Evolutionary conservation across 2,113 vertebrate genomes (phyloP), one percentile per base, ranked within the genome.

Genomic region (Agelaius phoeniceus): DNA sequence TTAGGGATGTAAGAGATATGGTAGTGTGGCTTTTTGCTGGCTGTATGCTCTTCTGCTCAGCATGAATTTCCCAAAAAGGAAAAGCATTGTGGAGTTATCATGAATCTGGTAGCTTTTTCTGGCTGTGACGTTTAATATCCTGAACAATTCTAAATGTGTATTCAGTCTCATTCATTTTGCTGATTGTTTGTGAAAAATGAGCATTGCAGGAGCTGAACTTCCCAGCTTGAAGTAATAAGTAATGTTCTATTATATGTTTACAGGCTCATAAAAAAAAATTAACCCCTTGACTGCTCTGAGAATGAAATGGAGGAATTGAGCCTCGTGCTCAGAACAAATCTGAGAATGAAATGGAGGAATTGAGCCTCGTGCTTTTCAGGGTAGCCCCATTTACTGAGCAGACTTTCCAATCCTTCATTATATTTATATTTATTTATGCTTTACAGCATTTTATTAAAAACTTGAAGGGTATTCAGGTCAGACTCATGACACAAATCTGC

Each of bases 131-230:
- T 87, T 82, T 81, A 73, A 75, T 63, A 76, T n/a, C 22, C n/a
- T 22, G 4, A 73, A 57, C 28, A 87, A 73, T 37, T 49, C 49
- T 87, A 74, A 66, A 58, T 49, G 12, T 63, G 22, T 57, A 41
- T 87, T 65, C 20, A 89, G 37, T 84, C 27, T 61, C 48, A 57
- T 89, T 94, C 4, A 49, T 89, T 94, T 93, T 90, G 31, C 77
- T 87, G 61, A 75, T 61, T 78, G 43, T 41, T 44, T 86, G 49
- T 89, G 81, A 78, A 87, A 84, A 92, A 82, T 58, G 12, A 87
- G n/a, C 44, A 82, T 48, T 3, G 3, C 69, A 75, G 62, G 44
- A 78, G 54, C 35, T 78, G 33, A 78, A 92, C 26, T 27, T 87
- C 30, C 15, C 28, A 89, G 28, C 28, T 54, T 86, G 78, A 90